These are phyloP conservation scores for Cassiopea andromeda DNA, from an alignment of 30 jellyfish, hydroid and myxozoan genomes.

Conservation along the genomic window DNA sequence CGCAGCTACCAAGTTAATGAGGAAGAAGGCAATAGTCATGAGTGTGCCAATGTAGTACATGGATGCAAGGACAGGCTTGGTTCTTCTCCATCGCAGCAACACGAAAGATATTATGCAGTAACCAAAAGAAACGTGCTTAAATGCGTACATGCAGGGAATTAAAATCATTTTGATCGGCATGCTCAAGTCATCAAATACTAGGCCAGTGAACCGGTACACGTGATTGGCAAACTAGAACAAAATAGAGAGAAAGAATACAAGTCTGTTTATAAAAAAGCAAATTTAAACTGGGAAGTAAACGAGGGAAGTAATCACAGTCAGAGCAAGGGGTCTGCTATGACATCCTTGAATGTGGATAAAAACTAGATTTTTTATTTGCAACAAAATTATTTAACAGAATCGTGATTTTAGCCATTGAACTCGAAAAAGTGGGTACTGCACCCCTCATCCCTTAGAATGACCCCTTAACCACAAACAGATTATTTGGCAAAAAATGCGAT, in stretches of 20 bases:
- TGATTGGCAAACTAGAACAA: constrained; percentile 36
- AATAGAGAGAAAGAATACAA: not conserved
- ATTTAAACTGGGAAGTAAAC: not conserved
- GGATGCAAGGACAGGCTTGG: constrained; percentile 61
- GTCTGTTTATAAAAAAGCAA: not conserved
- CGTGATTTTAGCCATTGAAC: no score
- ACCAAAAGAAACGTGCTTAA: constrained; percentile 74
- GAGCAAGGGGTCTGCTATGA: no score
- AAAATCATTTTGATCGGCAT: constrained; percentile 22
- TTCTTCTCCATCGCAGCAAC: constrained; percentile 89
- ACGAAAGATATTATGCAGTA: constrained; percentile 78
- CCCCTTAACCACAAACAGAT: no score
- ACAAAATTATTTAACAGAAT: no score
- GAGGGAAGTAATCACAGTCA: no score
- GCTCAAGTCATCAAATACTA: constrained; percentile 58
- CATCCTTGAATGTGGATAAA: no score
- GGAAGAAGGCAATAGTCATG: constrained; percentile 4
- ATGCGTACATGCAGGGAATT: constrained; percentile 59
- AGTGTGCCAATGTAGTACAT: constrained; percentile 46
- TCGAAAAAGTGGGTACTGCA: no score
- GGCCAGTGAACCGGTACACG: constrained; percentile 54
- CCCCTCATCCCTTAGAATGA: no score
- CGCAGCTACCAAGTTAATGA: constrained; percentile 14
- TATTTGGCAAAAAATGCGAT: no score
- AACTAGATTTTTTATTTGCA: no score